Base-by-base conservation (phyloP, 1,140 invertebrate species). In the Dinoponera quadriceps region DNA sequence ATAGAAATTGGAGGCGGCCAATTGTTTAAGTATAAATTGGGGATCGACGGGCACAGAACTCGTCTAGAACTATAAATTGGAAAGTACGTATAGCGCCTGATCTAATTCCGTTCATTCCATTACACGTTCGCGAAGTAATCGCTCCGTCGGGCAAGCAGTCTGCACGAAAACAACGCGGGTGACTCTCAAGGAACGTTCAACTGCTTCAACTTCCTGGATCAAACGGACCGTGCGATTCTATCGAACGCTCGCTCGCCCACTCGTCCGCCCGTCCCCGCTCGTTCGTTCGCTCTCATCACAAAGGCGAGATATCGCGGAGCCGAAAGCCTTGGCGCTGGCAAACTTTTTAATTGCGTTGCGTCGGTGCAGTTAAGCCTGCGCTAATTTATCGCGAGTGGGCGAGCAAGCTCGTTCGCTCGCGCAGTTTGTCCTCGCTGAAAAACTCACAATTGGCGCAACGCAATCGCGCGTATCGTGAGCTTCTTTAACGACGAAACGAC, bases 271-370 rank as follows among this genome's bases (percentile, higher is more conserved):
- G 62, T 16, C 60, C 68, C 29, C 59, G 62, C 20, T 73, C 54
- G 38, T 22, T 78, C 54, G 22, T 22, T 63, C 18, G 29, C n/a
- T 38, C 20, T 55, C 18, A 74, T 74, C 27, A 80, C 75, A 80
- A 80, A 80, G 75, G 65, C 65, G 51, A 54, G 22, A 51, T 68
- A 78, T 55, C 63, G 38, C 75, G 44, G 18, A n/a, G 54, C n/a
- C 75, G 63, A 69, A 77, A 78, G 38, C 38, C 75, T 78, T 68
- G 74, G 38, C 63, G 27, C 29, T 51, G 59, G 48, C 57, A 54
- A 82, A 82, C 80, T 82, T 82, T 82, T 82, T 82, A 82, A 82
- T 82, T 82, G 22, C 69, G 69, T 51, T 73, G 69, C 69, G 22
- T 51, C 57, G 38, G 55, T 14, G 13, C 80, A 25, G 59, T 29